These are phyloP conservation scores for Cyclina sinensis DNA, from an alignment of 1,140 invertebrate genomes.

Conservation along the genomic window DNA sequence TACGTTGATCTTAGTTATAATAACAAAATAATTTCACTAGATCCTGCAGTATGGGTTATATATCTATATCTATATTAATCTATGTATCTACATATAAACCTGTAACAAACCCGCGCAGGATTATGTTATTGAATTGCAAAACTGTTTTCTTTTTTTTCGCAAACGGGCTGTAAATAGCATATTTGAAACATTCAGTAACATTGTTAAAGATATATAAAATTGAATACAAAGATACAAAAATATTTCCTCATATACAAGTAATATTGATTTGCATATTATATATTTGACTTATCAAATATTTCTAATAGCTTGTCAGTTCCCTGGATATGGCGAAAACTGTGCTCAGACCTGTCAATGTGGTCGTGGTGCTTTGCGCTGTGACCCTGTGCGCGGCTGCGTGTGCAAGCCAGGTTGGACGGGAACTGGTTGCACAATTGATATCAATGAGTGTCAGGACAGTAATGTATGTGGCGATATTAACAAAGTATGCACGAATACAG, in stretches of 20 bases:
- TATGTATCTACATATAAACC: background rate
- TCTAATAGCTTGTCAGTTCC: constrained; percentile 63
- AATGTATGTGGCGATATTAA: constrained; percentile 33
- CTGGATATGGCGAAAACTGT: constrained; percentile 72
- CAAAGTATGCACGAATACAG: constrained; percentile 63
- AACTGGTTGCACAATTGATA: constrained; percentile 70
- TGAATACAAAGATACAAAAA: too few relatives aligned
- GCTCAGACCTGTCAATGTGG: constrained; percentile 68
- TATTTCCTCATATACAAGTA: too few relatives aligned
- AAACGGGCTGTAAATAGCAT: background rate
- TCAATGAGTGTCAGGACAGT: constrained; percentile 71
- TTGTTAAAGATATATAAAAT: too few relatives aligned
- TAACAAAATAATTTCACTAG: background rate
- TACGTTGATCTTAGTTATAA: background rate
- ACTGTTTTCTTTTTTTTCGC: background rate
- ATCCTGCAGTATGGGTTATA: background rate
- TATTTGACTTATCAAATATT: too few relatives aligned
- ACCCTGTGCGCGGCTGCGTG: constrained; percentile 70
- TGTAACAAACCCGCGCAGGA: background rate
- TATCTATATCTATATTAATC: background rate
- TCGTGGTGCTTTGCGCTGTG: constrained; percentile 61
- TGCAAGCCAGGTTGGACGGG: constrained; percentile 74
- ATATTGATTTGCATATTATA: too few relatives aligned
- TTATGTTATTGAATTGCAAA: too few relatives aligned
- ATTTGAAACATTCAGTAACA: too few relatives aligned